Evolutionary conservation across 2,888 invertebrate species (phyloP).

Genomic region (Esperia sulphurella): DNA sequence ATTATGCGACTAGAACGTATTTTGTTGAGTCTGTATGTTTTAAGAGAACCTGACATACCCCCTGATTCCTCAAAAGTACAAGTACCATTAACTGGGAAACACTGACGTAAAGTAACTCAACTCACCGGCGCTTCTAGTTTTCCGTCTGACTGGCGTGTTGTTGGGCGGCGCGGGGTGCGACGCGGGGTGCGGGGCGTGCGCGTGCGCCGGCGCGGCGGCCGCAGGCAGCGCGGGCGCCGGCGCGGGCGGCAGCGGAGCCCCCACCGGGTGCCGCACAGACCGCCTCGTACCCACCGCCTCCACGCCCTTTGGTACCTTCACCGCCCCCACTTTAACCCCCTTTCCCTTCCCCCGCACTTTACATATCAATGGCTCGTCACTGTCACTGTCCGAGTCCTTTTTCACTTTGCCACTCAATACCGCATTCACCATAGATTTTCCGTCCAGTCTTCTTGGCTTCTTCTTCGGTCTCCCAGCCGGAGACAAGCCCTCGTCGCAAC

Average conservation of each 20-base stretch:
- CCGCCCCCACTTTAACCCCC: slow-evolving; percentile 23
- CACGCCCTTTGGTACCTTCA: slow-evolving; percentile 13
- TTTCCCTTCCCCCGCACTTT: slow-evolving; percentile 78
- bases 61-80: too few relatives aligned
- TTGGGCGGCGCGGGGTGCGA: slow-evolving; percentile 38
- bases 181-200: slow-evolving; percentile 35
- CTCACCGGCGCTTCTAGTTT: slow-evolving; percentile 86
- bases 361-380: slow-evolving; percentile 88
- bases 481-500: slow-evolving; percentile 75
- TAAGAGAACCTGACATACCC: too few relatives aligned
- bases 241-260: slow-evolving; percentile 29
- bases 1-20: too few relatives aligned
- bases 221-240: slow-evolving; percentile 21
- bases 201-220: slow-evolving; percentile 16
- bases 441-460: slow-evolving; percentile 51
- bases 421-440: slow-evolving; percentile 61
- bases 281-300: slow-evolving; percentile 71
- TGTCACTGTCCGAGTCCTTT: slow-evolving; percentile 87
- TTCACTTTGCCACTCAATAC: slow-evolving; percentile 64
- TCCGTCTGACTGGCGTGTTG: slow-evolving; percentile 67
- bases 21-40: too few relatives aligned
- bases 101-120: slow-evolving; percentile 10
- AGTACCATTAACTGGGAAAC: too few relatives aligned
- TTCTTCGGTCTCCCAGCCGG: slow-evolving; percentile 57
- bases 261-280: slow-evolving; percentile 71